Base-by-base conservation (phyloP, 2,797 vertebrate genomes). In the Poliocrania exsul region DNA sequence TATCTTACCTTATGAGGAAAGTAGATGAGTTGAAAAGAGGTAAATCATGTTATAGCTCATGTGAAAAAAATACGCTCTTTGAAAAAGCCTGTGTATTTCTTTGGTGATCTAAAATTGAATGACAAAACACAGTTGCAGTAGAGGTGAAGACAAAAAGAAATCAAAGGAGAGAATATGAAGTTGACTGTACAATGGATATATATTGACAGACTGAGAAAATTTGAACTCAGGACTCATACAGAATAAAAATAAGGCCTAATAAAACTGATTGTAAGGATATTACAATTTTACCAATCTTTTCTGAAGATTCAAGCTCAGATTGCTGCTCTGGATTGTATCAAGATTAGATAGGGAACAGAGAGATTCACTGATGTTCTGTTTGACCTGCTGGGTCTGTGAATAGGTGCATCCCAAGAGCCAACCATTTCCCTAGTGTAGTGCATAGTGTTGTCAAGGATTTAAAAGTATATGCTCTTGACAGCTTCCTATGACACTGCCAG, bases 401-500 rank as follows among this genome's bases (percentile, higher is more conserved):
- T 3, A 79, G 73, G 24, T 42, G n/a, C 46, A 83, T 44, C 57
- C 23, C 40, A 28, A 54, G 64, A 73, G 26, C 16, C 75, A 81
- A 40, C 23, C 18, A 9, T 31, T 16, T 78, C 49, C 56, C 73
- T 40, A 0, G 0, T 18, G 9, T 10, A 7, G 24, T 16, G 42
- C 15, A 8, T 10, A 4, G 20, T 18, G 47, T 6, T 11, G 1
- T 35, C 72, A 79, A 44, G 31, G 51, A 49, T 49, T 33, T 29
- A 62, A 84, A 81, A 61, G 25, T 0, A 1, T 21, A 20, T 2
- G 5, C 37, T 35, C 58, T 24, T 62, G n/a, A 15, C 54, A 95
- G 78, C 23, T 62, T 94, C 62, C 38, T 72, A 29, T 40, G 7
- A 11, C 21, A 12, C 37, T 46, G 24, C 28, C 81, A 47, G 11